These are phyloP conservation scores for Ptychadena robeensis DNA, from an alignment of 2,797 vertebrate species.

Conservation along the genomic window DNA sequence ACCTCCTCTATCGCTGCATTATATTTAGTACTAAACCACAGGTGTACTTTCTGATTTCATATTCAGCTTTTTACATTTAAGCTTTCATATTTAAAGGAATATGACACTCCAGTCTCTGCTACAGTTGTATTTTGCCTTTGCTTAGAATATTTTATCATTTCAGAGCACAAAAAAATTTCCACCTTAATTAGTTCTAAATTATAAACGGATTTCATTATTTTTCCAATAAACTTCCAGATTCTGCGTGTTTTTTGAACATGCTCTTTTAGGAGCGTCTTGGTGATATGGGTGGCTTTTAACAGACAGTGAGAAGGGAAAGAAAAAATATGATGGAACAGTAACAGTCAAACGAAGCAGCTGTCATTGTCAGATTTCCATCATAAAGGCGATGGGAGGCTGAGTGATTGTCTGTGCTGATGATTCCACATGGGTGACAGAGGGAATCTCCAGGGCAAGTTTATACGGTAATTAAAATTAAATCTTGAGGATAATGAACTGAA, in stretches of 20 bases:
- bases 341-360: conserved; percentile 26
- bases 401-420: neutral
- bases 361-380: conserved; percentile 20
- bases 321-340: neutral
- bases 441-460: neutral
- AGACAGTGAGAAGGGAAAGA: neutral
- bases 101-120: neutral
- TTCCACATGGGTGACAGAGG: neutral
- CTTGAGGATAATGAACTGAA: neutral
- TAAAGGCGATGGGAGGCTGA: conserved; percentile 13
- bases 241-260: neutral
- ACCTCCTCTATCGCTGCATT: too few relatives aligned
- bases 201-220: conserved; percentile 19
- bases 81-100: too few relatives aligned
- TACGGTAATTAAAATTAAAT: neutral
- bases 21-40: too few relatives aligned
- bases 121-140: conserved; percentile 13
- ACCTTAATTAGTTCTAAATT: conserved; percentile 35
- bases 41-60: too few relatives aligned
- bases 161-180: neutral
- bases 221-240: conserved; percentile 30
- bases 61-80: too few relatives aligned
- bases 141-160: neutral
- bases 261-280: neutral
- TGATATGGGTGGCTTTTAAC: neutral